A percentile compares a stretch with the other conserved stretches of the same genome.
Conservation (phyloP, 2,113 vertebrate genomes). For the Myotis brandtii region DNA sequence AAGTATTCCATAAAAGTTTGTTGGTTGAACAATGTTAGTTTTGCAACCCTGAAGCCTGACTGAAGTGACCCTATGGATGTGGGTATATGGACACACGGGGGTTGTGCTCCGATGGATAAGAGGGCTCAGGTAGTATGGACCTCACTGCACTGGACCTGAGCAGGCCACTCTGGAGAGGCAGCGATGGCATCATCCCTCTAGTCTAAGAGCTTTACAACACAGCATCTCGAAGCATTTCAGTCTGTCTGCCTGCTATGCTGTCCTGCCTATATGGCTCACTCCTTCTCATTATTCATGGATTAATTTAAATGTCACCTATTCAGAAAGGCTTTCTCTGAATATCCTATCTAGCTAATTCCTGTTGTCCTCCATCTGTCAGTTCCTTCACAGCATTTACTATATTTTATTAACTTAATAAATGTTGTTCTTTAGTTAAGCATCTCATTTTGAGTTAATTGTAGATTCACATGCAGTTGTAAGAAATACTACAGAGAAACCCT, state of each 20-base stretch:
- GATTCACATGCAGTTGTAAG: neutral
- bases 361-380: neutral
- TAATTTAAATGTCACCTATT: neutral
- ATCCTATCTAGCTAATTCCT: neutral
- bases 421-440: neutral
- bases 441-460: neutral
- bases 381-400: neutral
- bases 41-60: neutral
- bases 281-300: neutral
- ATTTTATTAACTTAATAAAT: neutral
- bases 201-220: too few relatives aligned
- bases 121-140: fast-evolving
- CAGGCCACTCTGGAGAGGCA: fast-evolving
- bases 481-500: neutral
- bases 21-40: neutral
- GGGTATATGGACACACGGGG: too few relatives aligned
- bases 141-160: fast-evolving
- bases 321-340: neutral
- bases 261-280: neutral
- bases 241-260: neutral
- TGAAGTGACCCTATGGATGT: neutral
- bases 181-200: too few relatives aligned
- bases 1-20: neutral
- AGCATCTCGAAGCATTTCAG: fast-evolving
- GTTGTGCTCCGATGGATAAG: fast-evolving